Evolutionary conservation across 2,888 invertebrate species (phyloP), one percentile per base, ranked within the genome.

Genomic region (Notodonta dromedarius): DNA sequence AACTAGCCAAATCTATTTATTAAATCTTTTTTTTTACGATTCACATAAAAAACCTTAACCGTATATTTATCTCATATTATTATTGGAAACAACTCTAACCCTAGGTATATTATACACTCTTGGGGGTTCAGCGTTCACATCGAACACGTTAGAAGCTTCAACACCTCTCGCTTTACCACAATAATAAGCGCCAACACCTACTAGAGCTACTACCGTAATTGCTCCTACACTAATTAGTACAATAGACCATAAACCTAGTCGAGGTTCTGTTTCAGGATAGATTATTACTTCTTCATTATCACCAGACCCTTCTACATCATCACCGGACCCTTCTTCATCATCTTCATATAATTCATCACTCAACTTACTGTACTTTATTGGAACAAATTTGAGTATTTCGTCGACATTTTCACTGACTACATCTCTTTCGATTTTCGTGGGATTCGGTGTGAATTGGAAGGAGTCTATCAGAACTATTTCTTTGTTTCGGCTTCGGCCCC

Each of bases 161-260:
- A 13, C 59, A 9, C 63, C 60, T 57, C 58, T 66, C 0, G 69
- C 60, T 61, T 76, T 79, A 1, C 83, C 83, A 16, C 69, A 65
- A 55, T 79, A 71, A 65, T 82, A 85, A 1, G 80, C 70, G 40
- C 73, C 59, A 12, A 79, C 70, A 5, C 59, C 59, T n/a, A 74
- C 56, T 7, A 79, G 42, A 13, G 65, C 67, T 56, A 79, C 12
- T n/a, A 66, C 56, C 12, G 69, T 67, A 6, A 74, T 51, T 12
- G 65, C 62, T 13, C 62, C 78, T 14, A 80, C 63, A 0, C 69
- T 60, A 11, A 82, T 73, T 24, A 84, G 59, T 8, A 72, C 56
- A 50, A 85, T 81, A 4, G 76, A 76, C 61, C 74, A 74, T 2
- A 66, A 51, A 58, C 68, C 54, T 57, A 60, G 6, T 14, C 12